Evolutionary conservation across 2,797 vertebrate species (phyloP).

Genomic region (Acipenser transmontanus): DNA sequence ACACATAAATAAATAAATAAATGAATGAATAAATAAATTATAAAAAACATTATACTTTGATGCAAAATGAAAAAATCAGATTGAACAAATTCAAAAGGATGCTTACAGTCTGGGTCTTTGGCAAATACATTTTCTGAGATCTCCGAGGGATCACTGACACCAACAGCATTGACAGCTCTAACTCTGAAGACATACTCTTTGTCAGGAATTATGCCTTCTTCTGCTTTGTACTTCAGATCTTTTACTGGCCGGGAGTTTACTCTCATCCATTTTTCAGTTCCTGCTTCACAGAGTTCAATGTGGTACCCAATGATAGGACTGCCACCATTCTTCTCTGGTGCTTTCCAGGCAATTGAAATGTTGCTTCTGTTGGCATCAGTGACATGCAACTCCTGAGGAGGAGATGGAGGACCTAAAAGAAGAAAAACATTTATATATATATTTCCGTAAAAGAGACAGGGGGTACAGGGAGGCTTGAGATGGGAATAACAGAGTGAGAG

Average conservation of each 20-base stretch:
- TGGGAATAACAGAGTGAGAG: slow-evolving; percentile 1
- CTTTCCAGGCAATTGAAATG: slow-evolving; percentile 87
- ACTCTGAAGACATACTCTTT: slow-evolving; percentile 91
- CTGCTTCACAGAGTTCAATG: slow-evolving; percentile 87
- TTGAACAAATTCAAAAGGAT: not conserved
- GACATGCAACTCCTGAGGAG: slow-evolving; percentile 84
- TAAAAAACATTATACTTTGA: too few species aligned
- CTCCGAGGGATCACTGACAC: slow-evolving; percentile 91
- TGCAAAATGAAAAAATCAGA: not conserved
- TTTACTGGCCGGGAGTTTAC: slow-evolving; percentile 94
- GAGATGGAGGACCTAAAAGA: slow-evolving; percentile 76
- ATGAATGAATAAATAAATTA: not conserved
- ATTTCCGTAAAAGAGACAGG: not conserved
- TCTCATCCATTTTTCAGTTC: slow-evolving; percentile 97
- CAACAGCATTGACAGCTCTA: slow-evolving; percentile 84
- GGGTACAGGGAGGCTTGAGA: slow-evolving; percentile 7
- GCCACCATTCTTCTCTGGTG: slow-evolving; percentile 84
- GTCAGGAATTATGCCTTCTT: slow-evolving; percentile 86
- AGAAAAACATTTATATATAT: slow-evolving; percentile 15
- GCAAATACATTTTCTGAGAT: slow-evolving; percentile 90
- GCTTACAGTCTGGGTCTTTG: slow-evolving; percentile 90
- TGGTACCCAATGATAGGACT: slow-evolving; percentile 86
- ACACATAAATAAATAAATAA: slow-evolving; percentile 12
- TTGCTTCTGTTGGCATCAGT: slow-evolving; percentile 83
- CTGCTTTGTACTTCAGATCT: slow-evolving; percentile 85